phyloP scores from a whole-genome alignment of 2,797 vertebrate genomes.

The Lepidocolaptes lacrymiger region DNA sequence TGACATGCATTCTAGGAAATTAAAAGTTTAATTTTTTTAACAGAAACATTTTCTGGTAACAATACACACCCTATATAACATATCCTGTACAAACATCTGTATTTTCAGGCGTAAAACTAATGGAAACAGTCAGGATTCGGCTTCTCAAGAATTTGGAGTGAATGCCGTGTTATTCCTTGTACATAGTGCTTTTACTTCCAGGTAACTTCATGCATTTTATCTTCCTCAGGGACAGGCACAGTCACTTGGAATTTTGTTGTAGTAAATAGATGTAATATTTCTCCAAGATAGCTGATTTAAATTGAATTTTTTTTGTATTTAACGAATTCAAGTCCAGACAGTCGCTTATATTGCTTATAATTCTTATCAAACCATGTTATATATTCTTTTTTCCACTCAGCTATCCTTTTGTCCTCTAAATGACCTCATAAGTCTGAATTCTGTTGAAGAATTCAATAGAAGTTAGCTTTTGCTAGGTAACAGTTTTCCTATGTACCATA shows the following conservation, averaged over 20 bases:
- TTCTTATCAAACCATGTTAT: neutral
- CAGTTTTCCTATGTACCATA: neutral
- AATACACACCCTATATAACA: neutral
- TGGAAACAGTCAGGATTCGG: neutral
- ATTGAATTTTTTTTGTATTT: neutral
- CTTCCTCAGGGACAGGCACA: neutral
- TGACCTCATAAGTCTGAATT: neutral
- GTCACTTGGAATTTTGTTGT: neutral
- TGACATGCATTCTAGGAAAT: neutral
- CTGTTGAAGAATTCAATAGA: neutral
- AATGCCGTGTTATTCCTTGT: conserved; percentile 71
- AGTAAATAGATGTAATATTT: neutral
- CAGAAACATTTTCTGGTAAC: neutral
- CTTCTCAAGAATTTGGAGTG: conserved; percentile 53
- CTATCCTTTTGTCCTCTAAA: neutral
- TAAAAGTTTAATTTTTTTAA: neutral
- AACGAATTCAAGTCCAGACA: neutral
- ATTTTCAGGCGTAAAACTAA: conserved; percentile 58
- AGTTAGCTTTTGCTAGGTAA: neutral
- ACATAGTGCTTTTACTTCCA: neutral
- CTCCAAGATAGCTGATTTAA: neutral
- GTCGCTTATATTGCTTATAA: neutral
- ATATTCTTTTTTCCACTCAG: neutral
- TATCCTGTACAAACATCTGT: neutral
- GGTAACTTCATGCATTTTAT: conserved; percentile 46